These are phyloP conservation scores for Drosophila subobscura DNA, from an alignment of 1,140 invertebrate genomes.

Conservation along the genomic window DNA sequence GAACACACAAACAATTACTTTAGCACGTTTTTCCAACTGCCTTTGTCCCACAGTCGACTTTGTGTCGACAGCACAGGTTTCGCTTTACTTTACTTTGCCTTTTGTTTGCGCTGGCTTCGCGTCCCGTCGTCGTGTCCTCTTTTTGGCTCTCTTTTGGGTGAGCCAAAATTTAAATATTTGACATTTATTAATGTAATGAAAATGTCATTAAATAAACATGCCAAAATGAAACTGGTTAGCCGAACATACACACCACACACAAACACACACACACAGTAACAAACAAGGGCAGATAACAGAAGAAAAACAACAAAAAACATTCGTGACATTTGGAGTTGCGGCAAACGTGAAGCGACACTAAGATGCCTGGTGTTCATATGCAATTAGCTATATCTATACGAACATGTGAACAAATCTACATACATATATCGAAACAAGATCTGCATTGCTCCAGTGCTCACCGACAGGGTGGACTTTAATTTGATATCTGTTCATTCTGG, in stretches of 20 bases:
- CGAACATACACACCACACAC: slow-evolving; percentile 16
- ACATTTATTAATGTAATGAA: slow-evolving; percentile 80
- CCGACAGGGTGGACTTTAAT: too few species aligned
- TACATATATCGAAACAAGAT: too few species aligned
- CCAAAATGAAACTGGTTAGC: slow-evolving; percentile 65
- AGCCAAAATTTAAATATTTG: slow-evolving; percentile 79
- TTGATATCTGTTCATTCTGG: too few species aligned
- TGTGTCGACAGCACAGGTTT: slow-evolving; percentile 17
- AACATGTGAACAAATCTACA: too few species aligned
- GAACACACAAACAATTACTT: not conserved
- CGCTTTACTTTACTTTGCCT: slow-evolving; percentile 20
- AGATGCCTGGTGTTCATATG: too few species aligned
- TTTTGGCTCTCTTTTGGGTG: slow-evolving; percentile 30
- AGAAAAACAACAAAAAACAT: slow-evolving; percentile 1
- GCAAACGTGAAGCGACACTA: too few species aligned
- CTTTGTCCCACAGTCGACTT: slow-evolving; percentile 35
- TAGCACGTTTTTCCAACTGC: not conserved
- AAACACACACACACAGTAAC: not conserved
- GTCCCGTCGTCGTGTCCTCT: too few species aligned
- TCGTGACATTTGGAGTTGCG: too few species aligned
- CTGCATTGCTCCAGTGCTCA: too few species aligned
- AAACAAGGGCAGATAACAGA: slow-evolving; percentile 24
- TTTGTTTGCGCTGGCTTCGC: slow-evolving; percentile 30
- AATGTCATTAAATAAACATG: slow-evolving; percentile 77
- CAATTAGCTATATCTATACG: too few species aligned